These are phyloP conservation scores for Lutraria rhynchaena DNA, from an alignment of 1,140 invertebrate species.

Conservation along the genomic window DNA sequence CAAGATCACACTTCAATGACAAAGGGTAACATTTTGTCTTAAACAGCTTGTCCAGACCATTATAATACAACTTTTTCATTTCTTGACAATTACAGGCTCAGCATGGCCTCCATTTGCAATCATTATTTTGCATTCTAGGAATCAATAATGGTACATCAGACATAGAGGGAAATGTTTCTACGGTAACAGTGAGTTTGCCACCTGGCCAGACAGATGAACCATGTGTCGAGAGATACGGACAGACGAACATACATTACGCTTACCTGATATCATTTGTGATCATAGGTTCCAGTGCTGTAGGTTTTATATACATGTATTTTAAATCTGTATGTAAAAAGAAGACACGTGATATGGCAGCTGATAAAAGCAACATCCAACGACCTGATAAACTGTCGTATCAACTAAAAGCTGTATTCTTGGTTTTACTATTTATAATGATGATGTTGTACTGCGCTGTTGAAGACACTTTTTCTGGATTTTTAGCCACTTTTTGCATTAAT, in stretches of 20 bases:
- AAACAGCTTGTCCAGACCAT: too few relatives aligned
- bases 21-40: too few relatives aligned
- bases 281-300: slow-evolving; percentile 4
- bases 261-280: slow-evolving; percentile 33
- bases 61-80: too few relatives aligned
- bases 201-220: neutral
- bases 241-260: slow-evolving; percentile 43
- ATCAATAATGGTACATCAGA: too few relatives aligned
- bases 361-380: slow-evolving; percentile 14
- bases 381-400: slow-evolving; percentile 5
- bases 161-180: slow-evolving; percentile 9
- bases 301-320: slow-evolving; percentile 30
- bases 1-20: too few relatives aligned
- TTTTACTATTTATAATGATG: slow-evolving; percentile 30
- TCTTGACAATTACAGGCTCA: too few relatives aligned
- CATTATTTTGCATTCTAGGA: too few relatives aligned
- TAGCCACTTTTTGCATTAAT: slow-evolving; percentile 65
- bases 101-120: too few relatives aligned
- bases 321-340: neutral
- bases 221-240: slow-evolving; percentile 29
- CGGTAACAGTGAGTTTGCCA: neutral
- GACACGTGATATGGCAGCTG: neutral
- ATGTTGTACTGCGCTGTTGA: slow-evolving; percentile 66
- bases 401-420: slow-evolving; percentile 10
- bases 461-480: slow-evolving; percentile 64